Percentiles rank a stretch among this genome's conserved stretches.
These are phyloP conservation scores for Ichneumon xanthorius DNA, from an alignment of 2,888 invertebrate genomes.

Conservation along the genomic window DNA sequence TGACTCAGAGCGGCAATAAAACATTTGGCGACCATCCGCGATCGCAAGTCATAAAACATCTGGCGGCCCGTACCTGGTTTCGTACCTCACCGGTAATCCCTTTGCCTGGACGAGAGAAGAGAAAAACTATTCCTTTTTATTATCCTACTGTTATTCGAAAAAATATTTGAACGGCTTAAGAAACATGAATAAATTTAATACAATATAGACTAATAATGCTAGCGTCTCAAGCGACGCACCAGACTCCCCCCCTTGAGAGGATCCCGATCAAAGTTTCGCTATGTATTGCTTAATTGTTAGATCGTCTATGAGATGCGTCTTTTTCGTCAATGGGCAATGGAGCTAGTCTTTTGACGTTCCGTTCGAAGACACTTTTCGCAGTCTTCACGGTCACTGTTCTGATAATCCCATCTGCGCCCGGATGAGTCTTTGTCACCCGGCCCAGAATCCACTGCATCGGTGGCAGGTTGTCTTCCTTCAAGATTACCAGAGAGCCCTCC, in stretches of 20 bases:
- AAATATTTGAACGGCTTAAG: no score
- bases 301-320: no score
- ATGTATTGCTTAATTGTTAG: neutral
- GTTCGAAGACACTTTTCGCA: neutral
- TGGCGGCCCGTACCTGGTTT: no score
- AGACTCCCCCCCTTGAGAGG: conserved; percentile 37
- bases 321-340: conserved; percentile 15
- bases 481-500: conserved; percentile 29
- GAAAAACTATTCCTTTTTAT: no score
- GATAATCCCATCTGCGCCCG: conserved; percentile 7
- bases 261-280: conserved; percentile 5
- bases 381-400: conserved; percentile 39
- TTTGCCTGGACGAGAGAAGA: no score
- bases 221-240: neutral
- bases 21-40: no score
- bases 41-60: no score
- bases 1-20: no score
- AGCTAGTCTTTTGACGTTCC: conserved; percentile 40
- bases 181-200: no score
- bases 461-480: conserved; percentile 49
- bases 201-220: no score
- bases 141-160: neutral
- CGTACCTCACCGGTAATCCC: no score
- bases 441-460: conserved; percentile 48
- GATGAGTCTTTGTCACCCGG: conserved; percentile 6